phyloP scores from a whole-genome alignment of 2,113 vertebrate species.

The Nothocercus julius region DNA sequence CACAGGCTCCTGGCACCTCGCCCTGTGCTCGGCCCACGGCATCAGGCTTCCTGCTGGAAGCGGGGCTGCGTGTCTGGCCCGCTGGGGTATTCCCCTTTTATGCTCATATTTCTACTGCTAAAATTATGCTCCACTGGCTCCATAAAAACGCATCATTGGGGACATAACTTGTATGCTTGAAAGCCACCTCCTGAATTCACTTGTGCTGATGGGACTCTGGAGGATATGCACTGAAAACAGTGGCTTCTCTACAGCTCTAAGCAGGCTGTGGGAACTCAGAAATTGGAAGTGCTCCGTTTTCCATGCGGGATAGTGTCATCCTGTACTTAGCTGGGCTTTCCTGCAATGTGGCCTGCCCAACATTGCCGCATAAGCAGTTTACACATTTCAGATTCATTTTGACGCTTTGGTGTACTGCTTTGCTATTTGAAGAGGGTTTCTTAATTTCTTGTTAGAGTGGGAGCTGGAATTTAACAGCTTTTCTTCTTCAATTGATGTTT shows the following conservation, averaged over 20 bases:
- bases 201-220: rapidly evolving
- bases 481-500: not conserved
- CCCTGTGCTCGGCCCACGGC: not conserved
- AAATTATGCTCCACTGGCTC: not conserved
- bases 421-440: not conserved
- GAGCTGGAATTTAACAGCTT: not conserved
- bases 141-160: rapidly evolving
- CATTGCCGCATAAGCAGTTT: not conserved
- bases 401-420: not conserved
- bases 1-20: not conserved
- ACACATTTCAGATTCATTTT: not conserved
- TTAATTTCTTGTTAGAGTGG: not conserved
- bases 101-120: not conserved
- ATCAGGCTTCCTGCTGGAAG: not conserved
- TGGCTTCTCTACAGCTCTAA: not conserved
- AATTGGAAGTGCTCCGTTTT: not conserved
- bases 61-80: not conserved
- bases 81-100: not conserved
- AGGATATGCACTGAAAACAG: rapidly evolving
- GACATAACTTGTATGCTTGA: not conserved
- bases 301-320: not conserved
- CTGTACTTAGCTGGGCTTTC: not conserved
- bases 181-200: not conserved
- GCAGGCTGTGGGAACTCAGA: rapidly evolving
- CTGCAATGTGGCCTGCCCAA: not conserved